These are phyloP conservation scores for Mythimna ferrago DNA, from an alignment of 2,888 invertebrate genomes.

Conservation along the genomic window DNA sequence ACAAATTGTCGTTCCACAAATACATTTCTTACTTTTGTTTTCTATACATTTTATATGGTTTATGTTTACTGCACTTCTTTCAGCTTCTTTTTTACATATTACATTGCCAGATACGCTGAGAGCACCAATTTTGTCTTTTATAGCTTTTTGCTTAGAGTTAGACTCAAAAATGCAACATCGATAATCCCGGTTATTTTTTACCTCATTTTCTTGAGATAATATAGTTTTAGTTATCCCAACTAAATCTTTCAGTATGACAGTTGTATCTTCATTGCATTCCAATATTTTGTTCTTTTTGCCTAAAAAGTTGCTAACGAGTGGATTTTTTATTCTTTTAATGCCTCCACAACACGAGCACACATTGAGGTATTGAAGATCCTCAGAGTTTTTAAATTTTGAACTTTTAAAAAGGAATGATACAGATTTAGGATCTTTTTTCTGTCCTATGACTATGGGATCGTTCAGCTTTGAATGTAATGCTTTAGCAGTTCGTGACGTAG, in stretches of 20 bases:
- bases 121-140: not conserved
- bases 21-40: conserved; percentile 2
- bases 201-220: not conserved
- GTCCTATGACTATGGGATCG: not conserved
- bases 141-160: not conserved
- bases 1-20: conserved; percentile 19
- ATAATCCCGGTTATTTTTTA: not conserved
- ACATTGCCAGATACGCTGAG: conserved; percentile 13
- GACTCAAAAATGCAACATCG: conserved; percentile 17
- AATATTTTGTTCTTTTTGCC: conserved; percentile 8
- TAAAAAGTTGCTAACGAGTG: not conserved
- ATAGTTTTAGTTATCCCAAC: not conserved
- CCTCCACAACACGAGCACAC: conserved; percentile 37
- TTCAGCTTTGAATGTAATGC: conserved; percentile 1
- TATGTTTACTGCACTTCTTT: not conserved
- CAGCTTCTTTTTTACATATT: conserved; percentile 17
- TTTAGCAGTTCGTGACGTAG: not conserved
- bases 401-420: conserved; percentile 31
- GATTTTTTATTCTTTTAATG: conserved; percentile 20
- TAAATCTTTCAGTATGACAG: conserved; percentile 1
- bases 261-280: not conserved
- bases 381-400: conserved; percentile 6
- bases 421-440: conserved; percentile 12
- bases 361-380: conserved; percentile 1
- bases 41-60: not conserved